phyloP scores from a whole-genome alignment of 2,113 vertebrate genomes.

The Pontoporia blainvillei region DNA sequence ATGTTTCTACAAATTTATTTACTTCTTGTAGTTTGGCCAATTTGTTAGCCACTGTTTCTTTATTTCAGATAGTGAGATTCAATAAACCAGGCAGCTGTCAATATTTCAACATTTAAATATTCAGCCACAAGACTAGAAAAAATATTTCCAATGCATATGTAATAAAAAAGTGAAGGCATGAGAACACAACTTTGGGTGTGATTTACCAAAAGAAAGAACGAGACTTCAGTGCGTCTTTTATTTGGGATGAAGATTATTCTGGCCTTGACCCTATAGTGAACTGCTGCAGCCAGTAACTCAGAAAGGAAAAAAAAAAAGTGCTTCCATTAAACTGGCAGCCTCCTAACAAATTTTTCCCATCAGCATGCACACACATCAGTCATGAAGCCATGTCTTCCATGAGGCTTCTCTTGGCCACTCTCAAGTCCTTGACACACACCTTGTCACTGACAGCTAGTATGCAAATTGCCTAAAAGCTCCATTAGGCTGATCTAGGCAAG shows the following conservation, averaged over 20 bases:
- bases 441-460: constrained; percentile 79
- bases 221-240: neutral
- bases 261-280: neutral
- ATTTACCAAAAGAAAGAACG: neutral
- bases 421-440: constrained; percentile 81
- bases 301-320: neutral
- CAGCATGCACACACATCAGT: neutral
- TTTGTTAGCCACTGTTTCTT: neutral
- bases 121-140: neutral
- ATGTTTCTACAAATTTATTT: neutral
- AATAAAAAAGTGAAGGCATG: neutral
- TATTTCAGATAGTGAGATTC: neutral
- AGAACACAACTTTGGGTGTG: neutral
- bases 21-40: neutral
- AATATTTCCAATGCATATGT: neutral
- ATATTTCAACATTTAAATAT: neutral
- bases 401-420: constrained; percentile 72
- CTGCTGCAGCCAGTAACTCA: neutral
- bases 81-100: neutral
- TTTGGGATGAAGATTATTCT: neutral
- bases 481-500: constrained; percentile 82
- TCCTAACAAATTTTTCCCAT: neutral
- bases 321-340: neutral
- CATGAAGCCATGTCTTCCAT: constrained; percentile 50
- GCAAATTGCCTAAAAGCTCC: constrained; percentile 84